A percentile compares a stretch with the other conserved stretches of the same genome.
Evolutionary conservation across 2,888 invertebrate species (phyloP).

Genomic region (Oscheius myriophilus): DNA sequence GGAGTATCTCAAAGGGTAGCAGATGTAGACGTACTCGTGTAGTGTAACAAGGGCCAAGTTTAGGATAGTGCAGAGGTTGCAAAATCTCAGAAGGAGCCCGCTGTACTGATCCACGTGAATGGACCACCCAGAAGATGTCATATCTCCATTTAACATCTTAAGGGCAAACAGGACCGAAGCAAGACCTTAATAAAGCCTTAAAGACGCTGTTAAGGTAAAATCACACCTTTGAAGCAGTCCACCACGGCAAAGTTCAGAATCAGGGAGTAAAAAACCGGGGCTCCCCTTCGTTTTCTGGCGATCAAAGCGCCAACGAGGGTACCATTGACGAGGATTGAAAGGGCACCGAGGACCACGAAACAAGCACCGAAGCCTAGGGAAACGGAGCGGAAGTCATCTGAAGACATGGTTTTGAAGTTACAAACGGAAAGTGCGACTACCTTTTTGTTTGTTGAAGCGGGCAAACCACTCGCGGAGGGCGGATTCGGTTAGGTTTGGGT

Average conservation of each 20-base stretch:
- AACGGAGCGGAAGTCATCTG: slow-evolving; percentile 33
- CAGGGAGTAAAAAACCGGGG: slow-evolving; percentile 61
- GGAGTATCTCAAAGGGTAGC: slow-evolving; percentile 56
- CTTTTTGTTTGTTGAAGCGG: slow-evolving; percentile 1
- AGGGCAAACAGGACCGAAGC: slow-evolving; percentile 51
- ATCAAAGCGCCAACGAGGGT: slow-evolving; percentile 41
- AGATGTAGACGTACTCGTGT: slow-evolving; percentile 62
- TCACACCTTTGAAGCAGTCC: slow-evolving; percentile 58
- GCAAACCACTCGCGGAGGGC: slow-evolving; percentile 9
- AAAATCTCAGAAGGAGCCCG: slow-evolving; percentile 41
- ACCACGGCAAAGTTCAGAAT: slow-evolving; percentile 60
- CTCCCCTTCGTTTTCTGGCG: slow-evolving; percentile 37
- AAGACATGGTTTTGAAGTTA: neutral
- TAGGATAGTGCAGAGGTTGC: slow-evolving; percentile 59
- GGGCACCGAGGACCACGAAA: slow-evolving; percentile 41
- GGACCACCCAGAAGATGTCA: slow-evolving; percentile 48
- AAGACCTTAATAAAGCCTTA: slow-evolving; percentile 11
- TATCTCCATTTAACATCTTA: slow-evolving; percentile 47
- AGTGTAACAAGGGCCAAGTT: slow-evolving; percentile 62
- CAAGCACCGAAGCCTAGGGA: slow-evolving; percentile 42
- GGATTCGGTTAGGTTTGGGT: slow-evolving; percentile 1
- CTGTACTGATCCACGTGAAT: slow-evolving; percentile 52
- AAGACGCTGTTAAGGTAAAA: neutral
- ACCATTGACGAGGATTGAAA: slow-evolving; percentile 47
- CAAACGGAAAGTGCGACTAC: neutral